Evolutionary conservation across 2,888 invertebrate species (phyloP).

Genomic region (Oscheius sp.): DNA sequence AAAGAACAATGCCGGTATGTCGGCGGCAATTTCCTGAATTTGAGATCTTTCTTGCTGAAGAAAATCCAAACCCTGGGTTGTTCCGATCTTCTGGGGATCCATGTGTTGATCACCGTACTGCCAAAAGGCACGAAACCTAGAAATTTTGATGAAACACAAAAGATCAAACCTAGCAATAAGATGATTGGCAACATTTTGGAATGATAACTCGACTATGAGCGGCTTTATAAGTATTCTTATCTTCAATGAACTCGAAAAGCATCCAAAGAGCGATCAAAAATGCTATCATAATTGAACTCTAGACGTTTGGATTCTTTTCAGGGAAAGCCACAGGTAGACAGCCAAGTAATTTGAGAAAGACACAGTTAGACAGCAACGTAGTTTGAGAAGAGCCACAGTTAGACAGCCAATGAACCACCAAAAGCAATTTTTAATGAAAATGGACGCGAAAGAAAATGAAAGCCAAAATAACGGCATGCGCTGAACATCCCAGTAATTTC

Average conservation of each 20-base stretch:
- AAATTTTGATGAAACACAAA: no score
- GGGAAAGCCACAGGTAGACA: no score
- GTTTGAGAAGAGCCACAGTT: no score
- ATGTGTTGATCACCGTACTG: neutral
- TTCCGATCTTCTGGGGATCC: neutral
- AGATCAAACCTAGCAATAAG: neutral
- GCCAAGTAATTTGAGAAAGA: no score
- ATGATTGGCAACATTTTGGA: neutral
- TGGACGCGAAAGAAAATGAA: no score
- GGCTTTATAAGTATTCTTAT: constrained; percentile 4
- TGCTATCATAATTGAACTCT: neutral
- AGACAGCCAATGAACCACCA: no score
- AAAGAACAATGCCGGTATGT: constrained; percentile 6
- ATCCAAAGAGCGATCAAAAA: constrained; percentile 10
- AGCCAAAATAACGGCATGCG: no score
- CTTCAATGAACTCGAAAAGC: neutral
- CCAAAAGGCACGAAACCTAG: neutral
- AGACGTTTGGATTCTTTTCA: no score
- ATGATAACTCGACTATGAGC: neutral
- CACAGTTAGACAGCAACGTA: no score
- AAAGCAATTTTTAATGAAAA: no score
- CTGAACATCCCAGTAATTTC: no score
- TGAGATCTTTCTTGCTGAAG: neutral
- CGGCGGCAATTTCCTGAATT: no score
- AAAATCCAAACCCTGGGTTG: neutral